phyloP scores from a whole-genome alignment of 37 sponge, comb jelly and placozoan genomes.

The Ephydatia muelleri region DNA sequence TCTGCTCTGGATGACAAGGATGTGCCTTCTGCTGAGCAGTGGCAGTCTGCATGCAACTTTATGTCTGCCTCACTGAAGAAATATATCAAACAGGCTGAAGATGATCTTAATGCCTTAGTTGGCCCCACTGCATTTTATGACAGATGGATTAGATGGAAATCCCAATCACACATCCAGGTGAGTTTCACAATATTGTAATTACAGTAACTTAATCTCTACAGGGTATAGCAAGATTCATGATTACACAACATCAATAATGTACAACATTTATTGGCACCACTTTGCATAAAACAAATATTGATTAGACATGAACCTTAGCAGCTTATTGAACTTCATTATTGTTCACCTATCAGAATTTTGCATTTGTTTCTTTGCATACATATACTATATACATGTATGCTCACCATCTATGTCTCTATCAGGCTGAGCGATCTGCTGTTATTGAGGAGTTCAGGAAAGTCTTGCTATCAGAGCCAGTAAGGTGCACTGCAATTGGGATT shows the following conservation, averaged over 20 bases:
- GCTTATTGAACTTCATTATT: neutral
- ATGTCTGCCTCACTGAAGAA: conserved; percentile 72
- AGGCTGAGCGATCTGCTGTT: conserved; percentile 37
- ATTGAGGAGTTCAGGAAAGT: conserved; percentile 65
- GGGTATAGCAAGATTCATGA: neutral
- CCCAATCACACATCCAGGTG: conserved; percentile 41
- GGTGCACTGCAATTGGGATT: neutral
- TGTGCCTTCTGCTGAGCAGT: conserved; percentile 76
- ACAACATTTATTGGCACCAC: neutral
- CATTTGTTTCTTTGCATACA: neutral
- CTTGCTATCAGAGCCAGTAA: conserved; percentile 69
- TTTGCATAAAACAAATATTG: neutral
- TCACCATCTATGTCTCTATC: too few relatives aligned
- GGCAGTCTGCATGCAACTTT: conserved; percentile 77
- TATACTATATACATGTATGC: too few relatives aligned
- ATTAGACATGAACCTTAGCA: neutral
- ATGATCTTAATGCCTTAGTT: conserved; percentile 32
- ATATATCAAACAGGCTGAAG: conserved; percentile 59
- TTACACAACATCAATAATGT: neutral
- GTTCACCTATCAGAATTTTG: neutral
- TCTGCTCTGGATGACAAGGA: conserved; percentile 92
- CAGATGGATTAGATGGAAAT: conserved; percentile 79
- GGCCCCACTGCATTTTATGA: conserved; percentile 76
- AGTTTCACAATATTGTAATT: neutral
- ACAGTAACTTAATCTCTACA: neutral